Evolutionary conservation across 2,113 vertebrate genomes (phyloP), one percentile per base, ranked within the genome.

Genomic region (Seriola aureovittata): DNA sequence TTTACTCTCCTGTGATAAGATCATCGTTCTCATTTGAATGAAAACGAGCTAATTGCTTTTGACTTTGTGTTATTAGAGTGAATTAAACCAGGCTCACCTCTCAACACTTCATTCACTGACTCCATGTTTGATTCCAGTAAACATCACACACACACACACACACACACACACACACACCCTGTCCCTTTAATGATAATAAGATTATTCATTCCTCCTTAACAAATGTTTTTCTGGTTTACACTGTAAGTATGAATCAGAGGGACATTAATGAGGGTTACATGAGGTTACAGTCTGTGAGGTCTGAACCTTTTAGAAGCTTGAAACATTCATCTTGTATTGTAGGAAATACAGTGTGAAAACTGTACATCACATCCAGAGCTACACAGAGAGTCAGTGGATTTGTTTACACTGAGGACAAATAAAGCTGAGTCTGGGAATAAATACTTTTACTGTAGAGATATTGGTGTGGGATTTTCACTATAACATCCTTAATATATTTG

Each of bases 1-100:
- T 85, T 80, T n/a, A 38, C 75, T 19, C 10, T 7, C 5, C 48
- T 0, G 14, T 32, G 75, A 85, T 82, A 46, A 75, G 36, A 32
- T 4, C 65, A 59, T 60, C 19, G 16, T 36, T 29, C 25, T 81
- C 29, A 34, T 83, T 68, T 69, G 14, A 78, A 88, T 81, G 36
- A 64, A 75, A 66, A 75, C 76, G 64, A 76, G 70, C 63, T 60
- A 68, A 71, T 55, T 58, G 82, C 32, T 66, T 74, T 59, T 59
- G 68, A 80, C 72, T 44, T 67, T 40, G 64, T 29, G 29, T 67
- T 63, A 71, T 73, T 66, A 68, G 52, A 57, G 12, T 32, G 21
- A 84, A 82, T 80, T 72, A 80, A 79, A 67, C 6, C 4, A 0
- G 55, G 4, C 64, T 83, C 55, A 69, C 74, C 55, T 75, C 67